These are phyloP conservation scores for Artibeus jamaicensis DNA, from an alignment of 2,797 vertebrate species.

Conservation along the genomic window DNA sequence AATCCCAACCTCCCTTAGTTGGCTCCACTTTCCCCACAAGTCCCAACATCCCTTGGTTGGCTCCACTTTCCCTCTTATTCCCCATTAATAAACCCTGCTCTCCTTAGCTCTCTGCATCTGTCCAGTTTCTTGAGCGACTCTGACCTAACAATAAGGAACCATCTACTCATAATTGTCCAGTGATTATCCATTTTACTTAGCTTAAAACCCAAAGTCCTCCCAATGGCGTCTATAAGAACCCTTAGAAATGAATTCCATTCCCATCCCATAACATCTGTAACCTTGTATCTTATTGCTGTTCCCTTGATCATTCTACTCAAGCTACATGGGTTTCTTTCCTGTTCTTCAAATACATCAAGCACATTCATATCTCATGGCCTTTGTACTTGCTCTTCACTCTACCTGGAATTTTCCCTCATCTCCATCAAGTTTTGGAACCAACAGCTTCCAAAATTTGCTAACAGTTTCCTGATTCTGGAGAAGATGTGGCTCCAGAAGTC, in stretches of 20 bases:
- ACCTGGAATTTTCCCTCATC: background rate
- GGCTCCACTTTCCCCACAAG: no score
- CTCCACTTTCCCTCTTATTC: no score
- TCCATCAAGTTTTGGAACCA: constrained; percentile 6
- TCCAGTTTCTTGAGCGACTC: no score
- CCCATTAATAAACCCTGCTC: no score
- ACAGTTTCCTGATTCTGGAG: background rate
- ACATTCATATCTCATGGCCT: background rate
- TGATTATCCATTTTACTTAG: background rate
- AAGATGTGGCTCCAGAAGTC: background rate
- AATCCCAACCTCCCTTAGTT: no score
- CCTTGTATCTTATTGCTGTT: background rate
- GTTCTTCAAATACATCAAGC: background rate
- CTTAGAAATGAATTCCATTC: constrained; percentile 29
- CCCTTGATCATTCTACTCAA: background rate
- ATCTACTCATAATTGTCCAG: background rate
- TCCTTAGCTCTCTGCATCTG: no score
- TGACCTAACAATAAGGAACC: background rate
- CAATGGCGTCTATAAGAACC: background rate
- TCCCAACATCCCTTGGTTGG: no score
- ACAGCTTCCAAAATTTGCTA: background rate
- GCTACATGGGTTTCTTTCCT: background rate
- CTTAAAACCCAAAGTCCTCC: constrained; percentile 21
- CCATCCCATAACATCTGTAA: background rate
- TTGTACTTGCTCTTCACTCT: background rate